Conservation (phyloP, 2,113 vertebrate species). For the Heliornis fulica region DNA sequence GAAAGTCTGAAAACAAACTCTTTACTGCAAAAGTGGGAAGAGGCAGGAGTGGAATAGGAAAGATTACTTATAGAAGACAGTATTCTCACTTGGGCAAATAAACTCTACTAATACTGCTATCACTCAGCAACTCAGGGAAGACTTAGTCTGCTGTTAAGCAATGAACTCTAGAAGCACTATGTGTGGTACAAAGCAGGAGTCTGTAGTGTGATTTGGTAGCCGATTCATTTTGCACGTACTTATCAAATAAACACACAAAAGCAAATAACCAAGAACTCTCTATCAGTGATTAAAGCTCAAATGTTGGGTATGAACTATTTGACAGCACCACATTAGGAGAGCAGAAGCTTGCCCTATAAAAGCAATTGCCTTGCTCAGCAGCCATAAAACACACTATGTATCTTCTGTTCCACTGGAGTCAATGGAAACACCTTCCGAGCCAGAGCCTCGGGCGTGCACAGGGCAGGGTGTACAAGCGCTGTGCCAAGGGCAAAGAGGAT, state of each 20-base stretch:
- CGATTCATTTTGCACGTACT: background rate
- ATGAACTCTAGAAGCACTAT: background rate
- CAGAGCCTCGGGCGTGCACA: background rate
- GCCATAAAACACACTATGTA: background rate
- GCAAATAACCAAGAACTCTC: background rate
- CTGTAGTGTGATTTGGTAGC: accelerated
- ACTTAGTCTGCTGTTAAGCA: background rate
- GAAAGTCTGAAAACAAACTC: background rate
- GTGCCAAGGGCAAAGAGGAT: slow-evolving; percentile 19
- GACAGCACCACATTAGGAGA: background rate
- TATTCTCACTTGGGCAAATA: background rate
- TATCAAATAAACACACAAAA: background rate
- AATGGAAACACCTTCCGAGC: background rate
- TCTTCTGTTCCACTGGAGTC: background rate
- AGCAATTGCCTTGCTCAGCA: background rate
- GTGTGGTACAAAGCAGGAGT: background rate
- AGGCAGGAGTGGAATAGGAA: no score
- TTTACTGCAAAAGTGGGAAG: background rate
- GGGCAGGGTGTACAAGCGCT: background rate
- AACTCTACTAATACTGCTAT: background rate
- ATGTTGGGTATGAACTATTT: background rate
- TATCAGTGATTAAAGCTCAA: background rate
- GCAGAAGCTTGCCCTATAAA: background rate
- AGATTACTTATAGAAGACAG: background rate
- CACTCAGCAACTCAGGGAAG: background rate